Conservation (phyloP, 1,140 invertebrate species). For the Mactra quadrangularis region DNA sequence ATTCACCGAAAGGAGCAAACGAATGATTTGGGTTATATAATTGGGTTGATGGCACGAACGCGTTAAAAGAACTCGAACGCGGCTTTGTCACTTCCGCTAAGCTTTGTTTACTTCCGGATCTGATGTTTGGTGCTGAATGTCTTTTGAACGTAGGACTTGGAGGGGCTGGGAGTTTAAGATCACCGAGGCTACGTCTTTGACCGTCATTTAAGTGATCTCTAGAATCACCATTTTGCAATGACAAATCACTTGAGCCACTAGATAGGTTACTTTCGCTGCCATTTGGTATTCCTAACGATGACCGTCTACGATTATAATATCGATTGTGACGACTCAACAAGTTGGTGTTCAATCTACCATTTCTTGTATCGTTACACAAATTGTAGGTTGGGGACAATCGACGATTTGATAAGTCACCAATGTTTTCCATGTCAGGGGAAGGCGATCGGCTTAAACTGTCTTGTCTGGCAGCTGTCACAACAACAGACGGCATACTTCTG, state of each 20-base stretch:
- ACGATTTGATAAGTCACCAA: slow-evolving; percentile 10
- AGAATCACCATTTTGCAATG: slow-evolving; percentile 30
- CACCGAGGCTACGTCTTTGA: slow-evolving; percentile 18
- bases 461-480: slow-evolving; percentile 58
- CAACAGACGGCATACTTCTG: slow-evolving; percentile 62
- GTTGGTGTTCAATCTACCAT: neutral
- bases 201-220: slow-evolving; percentile 10
- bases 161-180: slow-evolving; percentile 21
- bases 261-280: slow-evolving; percentile 17
- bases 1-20: slow-evolving; percentile 76
- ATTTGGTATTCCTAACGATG: slow-evolving; percentile 69
- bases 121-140: slow-evolving; percentile 73
- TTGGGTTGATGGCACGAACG: slow-evolving; percentile 28
- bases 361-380: neutral
- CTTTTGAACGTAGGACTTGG: slow-evolving; percentile 64
- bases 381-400: slow-evolving; percentile 31
- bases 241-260: slow-evolving; percentile 24
- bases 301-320: slow-evolving; percentile 74
- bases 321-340: slow-evolving; percentile 57
- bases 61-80: slow-evolving; percentile 62
- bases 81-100: slow-evolving; percentile 39
- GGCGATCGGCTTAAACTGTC: slow-evolving; percentile 15
- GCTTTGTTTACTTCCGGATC: slow-evolving; percentile 10
- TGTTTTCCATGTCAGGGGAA: slow-evolving; percentile 17
- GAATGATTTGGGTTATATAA: slow-evolving; percentile 32